phyloP scores from a whole-genome alignment of 2,888 invertebrate genomes.

The Horisme vitalbata region DNA sequence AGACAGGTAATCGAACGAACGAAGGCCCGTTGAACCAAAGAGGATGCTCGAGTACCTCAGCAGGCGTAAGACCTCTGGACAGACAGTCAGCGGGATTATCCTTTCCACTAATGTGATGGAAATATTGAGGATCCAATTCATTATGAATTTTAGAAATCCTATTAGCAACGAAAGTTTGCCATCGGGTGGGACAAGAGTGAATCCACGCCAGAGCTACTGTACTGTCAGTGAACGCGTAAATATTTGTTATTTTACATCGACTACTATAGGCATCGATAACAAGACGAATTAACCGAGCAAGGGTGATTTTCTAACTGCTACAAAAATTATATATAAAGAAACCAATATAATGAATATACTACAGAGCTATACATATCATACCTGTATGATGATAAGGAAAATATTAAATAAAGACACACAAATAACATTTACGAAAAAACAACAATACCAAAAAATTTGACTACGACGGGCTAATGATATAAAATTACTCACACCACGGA shows the following conservation, averaged over 20 bases:
- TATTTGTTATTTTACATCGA: neutral
- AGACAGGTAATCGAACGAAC: neutral
- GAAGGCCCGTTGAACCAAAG: conserved; percentile 1
- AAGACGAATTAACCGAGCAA: neutral
- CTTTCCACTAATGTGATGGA: neutral
- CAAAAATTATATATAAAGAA: too few relatives aligned
- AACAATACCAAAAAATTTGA: too few relatives aligned
- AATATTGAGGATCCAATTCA: neutral
- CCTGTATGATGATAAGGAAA: too few relatives aligned
- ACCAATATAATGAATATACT: too few relatives aligned
- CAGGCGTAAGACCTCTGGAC: conserved; percentile 20
- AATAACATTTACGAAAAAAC: too few relatives aligned
- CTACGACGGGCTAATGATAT: too few relatives aligned
- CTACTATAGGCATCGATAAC: conserved; percentile 1
- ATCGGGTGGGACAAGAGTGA: neutral
- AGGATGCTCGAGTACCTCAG: neutral
- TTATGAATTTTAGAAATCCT: neutral
- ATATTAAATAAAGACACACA: too few relatives aligned
- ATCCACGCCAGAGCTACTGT: neutral
- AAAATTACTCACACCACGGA: too few relatives aligned
- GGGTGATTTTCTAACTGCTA: too few relatives aligned
- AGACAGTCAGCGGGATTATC: conserved; percentile 9
- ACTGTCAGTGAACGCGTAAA: neutral
- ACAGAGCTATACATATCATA: too few relatives aligned
- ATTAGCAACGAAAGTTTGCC: neutral